Percentiles rank a stretch among this genome's conserved stretches.
Conservation (phyloP, 2,113 vertebrate species). For the Seriola aureovittata region DNA sequence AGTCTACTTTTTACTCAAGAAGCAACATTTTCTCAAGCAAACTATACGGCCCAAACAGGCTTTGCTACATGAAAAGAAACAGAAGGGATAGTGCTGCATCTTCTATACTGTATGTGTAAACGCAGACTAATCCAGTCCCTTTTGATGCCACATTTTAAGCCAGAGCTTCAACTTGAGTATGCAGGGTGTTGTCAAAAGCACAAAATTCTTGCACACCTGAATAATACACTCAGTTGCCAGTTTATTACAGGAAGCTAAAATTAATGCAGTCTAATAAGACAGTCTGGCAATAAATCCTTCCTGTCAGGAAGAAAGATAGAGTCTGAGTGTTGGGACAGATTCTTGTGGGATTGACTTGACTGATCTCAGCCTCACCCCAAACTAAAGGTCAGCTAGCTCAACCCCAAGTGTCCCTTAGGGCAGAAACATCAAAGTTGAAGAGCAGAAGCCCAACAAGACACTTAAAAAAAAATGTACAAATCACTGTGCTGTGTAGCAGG, state of each 20-base stretch:
- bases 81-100: neutral
- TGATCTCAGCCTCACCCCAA: constrained; percentile 30
- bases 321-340: constrained; percentile 10
- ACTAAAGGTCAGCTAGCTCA: constrained; percentile 43
- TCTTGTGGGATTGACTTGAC: constrained; percentile 25
- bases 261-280: neutral
- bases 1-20: neutral
- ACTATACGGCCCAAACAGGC: no score
- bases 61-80: no score
- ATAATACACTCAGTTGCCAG: neutral
- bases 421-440: constrained; percentile 12
- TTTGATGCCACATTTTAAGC: neutral
- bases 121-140: neutral
- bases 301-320: constrained; percentile 25
- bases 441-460: constrained; percentile 11
- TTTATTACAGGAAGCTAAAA: neutral
- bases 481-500: neutral
- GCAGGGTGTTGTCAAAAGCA: neutral
- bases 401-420: constrained; percentile 15
- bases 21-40: neutral
- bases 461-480: neutral
- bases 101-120: neutral
- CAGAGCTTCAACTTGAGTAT: neutral
- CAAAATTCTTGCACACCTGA: neutral
- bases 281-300: neutral